These are phyloP conservation scores for Brachylomia viminalis DNA, from an alignment of 2,888 invertebrate genomes.

Conservation along the genomic window DNA sequence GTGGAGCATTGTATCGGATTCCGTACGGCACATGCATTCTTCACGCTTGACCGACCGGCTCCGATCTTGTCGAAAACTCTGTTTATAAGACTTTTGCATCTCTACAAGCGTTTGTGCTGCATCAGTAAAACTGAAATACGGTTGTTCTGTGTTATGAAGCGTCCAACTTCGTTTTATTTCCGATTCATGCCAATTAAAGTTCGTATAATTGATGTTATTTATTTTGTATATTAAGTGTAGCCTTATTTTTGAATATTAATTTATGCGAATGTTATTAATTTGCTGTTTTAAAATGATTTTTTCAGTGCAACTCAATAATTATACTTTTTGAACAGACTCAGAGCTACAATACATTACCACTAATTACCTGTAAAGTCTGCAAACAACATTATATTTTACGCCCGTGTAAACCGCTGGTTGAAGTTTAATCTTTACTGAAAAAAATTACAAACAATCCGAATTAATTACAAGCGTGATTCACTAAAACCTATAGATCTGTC, in stretches of 20 bases:
- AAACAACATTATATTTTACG: neutral
- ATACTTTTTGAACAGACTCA: neutral
- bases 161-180: neutral
- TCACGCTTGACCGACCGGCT: slow-evolving; percentile 74
- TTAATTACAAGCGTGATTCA: neutral
- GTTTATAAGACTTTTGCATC: slow-evolving; percentile 52
- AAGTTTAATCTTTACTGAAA: neutral
- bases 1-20: slow-evolving; percentile 75
- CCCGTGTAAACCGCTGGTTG: neutral
- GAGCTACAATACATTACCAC: slow-evolving; percentile 4
- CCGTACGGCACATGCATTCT: slow-evolving; percentile 76
- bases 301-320: slow-evolving; percentile 2
- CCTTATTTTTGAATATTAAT: neutral
- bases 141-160: slow-evolving; percentile 10
- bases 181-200: slow-evolving; percentile 1
- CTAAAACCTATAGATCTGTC: neutral
- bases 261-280: neutral
- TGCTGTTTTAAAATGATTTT: neutral
- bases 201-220: neutral
- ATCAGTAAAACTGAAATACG: slow-evolving; percentile 29
- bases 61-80: slow-evolving; percentile 59
- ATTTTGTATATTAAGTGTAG: neutral
- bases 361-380: slow-evolving; percentile 12
- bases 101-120: slow-evolving; percentile 42
- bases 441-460: neutral